Evolutionary conservation across 2,888 invertebrate species (phyloP).

Genomic region (Cosmopolites sordidus): DNA sequence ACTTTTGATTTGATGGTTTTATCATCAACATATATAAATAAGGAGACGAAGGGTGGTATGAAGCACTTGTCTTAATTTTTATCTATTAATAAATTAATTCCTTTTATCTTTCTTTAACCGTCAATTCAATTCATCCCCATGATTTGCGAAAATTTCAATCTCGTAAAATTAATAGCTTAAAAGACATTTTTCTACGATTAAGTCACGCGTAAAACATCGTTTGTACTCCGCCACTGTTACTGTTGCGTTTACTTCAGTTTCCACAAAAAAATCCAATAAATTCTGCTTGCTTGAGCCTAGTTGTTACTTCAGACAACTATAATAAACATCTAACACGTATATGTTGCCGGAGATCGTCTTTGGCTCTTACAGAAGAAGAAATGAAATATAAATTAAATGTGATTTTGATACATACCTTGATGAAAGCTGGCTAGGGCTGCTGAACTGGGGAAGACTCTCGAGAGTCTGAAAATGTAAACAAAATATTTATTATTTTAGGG

Average conservation of each 20-base stretch:
- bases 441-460: conserved; percentile 74
- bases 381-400: conserved; percentile 4
- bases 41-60: too few relatives aligned
- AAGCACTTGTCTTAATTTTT: too few relatives aligned
- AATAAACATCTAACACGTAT: conserved; percentile 18
- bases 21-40: too few relatives aligned
- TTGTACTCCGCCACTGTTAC: too few relatives aligned
- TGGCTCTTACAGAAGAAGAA: neutral
- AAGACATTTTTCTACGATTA: too few relatives aligned
- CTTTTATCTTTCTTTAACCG: too few relatives aligned
- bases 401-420: conserved; percentile 55
- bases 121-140: too few relatives aligned
- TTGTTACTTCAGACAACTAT: conserved; percentile 14
- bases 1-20: too few relatives aligned
- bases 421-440: conserved; percentile 70
- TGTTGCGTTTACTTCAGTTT: neutral
- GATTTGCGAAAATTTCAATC: too few relatives aligned
- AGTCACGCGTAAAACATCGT: too few relatives aligned
- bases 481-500: conserved; percentile 19
- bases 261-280: conserved; percentile 15
- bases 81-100: too few relatives aligned
- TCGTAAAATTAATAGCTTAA: too few relatives aligned
- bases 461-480: conserved; percentile 61
- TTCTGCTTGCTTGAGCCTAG: conserved; percentile 13
- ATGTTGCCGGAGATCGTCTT: conserved; percentile 23